Base-by-base conservation (phyloP, 2,797 vertebrate genomes). In the Parambassis ranga region DNA sequence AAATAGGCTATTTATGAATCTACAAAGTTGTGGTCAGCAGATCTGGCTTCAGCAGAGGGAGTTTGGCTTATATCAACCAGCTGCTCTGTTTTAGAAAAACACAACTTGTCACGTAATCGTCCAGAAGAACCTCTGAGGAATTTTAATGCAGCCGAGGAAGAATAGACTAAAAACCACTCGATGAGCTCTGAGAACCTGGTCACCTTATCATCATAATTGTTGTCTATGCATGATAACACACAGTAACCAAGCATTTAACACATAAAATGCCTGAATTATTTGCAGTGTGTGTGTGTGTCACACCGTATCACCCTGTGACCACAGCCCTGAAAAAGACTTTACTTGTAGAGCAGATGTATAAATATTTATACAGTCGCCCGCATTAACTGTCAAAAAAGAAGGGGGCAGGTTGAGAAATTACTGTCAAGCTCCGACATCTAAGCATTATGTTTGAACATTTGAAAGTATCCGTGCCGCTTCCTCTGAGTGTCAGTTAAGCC, bases 31-130 rank as follows among this genome's bases (percentile, higher is more conserved):
- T 43, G 82, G 82, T 81, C 67, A 60, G 59, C 35, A 75, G 60
- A 81, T 80, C 60, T 77, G 79, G 75, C 75, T 59, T 62, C 31
- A 67, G 66, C 57, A 26, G 61, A 69, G 46, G 24, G 51, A 51
- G 52, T 26, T 71, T 65, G 67, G 58, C 35, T 84, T 69, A 61
- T 64, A 86, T 88, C 82, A 79, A 81, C 64, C 82, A 86, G 81
- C 83, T 86, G 88, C 84, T 84, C 85, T 88, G 70, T 81, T 88
- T 89, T 81, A 82, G 70, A 56, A 88, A 90, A 91, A 89, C 81
- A 87, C 63, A 81, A 83, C 71, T 86, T 83, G 77, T 90, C 82
- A 85, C 82, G 67, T 84, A 87, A 83, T 88, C 65, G 43, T 85
- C 71, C 74, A 41, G 58, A 82, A 82, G 75, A 87, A 71, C 64